Evolutionary conservation across 2,888 invertebrate species (phyloP), one percentile per base, ranked within the genome.

Genomic region (Mayetiola destructor): DNA sequence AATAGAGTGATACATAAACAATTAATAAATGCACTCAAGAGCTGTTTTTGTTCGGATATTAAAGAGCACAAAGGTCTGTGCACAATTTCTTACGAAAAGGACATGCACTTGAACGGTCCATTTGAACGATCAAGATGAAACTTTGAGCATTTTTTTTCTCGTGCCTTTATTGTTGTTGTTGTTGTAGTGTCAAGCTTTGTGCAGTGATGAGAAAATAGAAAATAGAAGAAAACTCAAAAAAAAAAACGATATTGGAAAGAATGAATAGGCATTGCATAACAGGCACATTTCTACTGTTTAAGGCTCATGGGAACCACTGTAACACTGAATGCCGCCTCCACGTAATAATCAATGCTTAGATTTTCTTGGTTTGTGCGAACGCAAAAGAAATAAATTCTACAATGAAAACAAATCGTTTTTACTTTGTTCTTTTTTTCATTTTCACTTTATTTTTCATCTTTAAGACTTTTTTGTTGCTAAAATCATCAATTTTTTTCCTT

Each of bases 131-230:
- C n/a, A n/a, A n/a, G n/a, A n/a, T n/a, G n/a, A n/a, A n/a, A n/a
- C n/a, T n/a, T n/a, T n/a, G n/a, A n/a, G n/a, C n/a, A n/a, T n/a
- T n/a, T n/a, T 5, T 48, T 32, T 48, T 48, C 27, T 23, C n/a
- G 37, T 48, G 48, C 48, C 27, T 27, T 48, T 48, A 48, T 48
- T 16, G 27, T 48, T 48, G 27, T 48, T 42, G 48, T 48, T 40
- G 40, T 42, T 8, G 3, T 21, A 6, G n/a, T 48, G n/a, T 2
- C 2, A 2, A 18, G 27, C 16, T 23, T 27, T n/a, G 16, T 48
- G 48, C 48, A 48, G 27, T 48, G 48, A 48, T 48, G 48, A 48
- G 27, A 48, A 23, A 48, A 48, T 48, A n/a, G n/a, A n/a, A n/a
- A n/a, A n/a, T n/a, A n/a, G n/a, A n/a, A n/a, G 48, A 48, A 48